A percentile compares a stretch with the other conserved stretches of the same genome.
Evolutionary conservation across 2,797 vertebrate species (phyloP).

Genomic region (Poeciliopsis turneri): DNA sequence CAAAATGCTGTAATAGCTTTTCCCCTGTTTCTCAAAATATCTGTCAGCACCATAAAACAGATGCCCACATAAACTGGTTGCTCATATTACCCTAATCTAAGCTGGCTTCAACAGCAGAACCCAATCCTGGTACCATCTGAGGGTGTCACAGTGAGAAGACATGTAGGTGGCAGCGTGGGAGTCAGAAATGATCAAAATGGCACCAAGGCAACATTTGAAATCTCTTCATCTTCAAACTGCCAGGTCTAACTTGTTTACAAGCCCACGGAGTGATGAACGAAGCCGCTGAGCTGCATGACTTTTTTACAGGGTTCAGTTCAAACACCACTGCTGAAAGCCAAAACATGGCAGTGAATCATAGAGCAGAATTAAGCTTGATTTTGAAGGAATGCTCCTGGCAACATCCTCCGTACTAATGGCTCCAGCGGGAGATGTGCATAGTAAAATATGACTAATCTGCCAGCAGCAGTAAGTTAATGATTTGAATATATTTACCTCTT

Average conservation of each 20-base stretch:
- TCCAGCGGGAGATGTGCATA: constrained; percentile 38
- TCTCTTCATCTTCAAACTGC: constrained; percentile 40
- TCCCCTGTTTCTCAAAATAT: constrained; percentile 17
- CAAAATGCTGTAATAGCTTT: constrained; percentile 9
- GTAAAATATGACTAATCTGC: constrained; percentile 48
- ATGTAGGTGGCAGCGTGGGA: constrained; percentile 32
- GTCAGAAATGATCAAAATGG: constrained; percentile 34
- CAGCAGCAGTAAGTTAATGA: constrained; percentile 42
- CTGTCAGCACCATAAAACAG: background rate
- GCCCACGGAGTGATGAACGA: constrained; percentile 16
- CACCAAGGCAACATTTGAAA: constrained; percentile 37
- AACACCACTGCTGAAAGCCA: constrained; percentile 19
- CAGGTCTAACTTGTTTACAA: constrained; percentile 21
- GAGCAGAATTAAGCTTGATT: constrained; percentile 45
- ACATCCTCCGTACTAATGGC: constrained; percentile 40
- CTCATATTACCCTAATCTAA: constrained; percentile 12
- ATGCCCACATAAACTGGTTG: constrained; percentile 17
- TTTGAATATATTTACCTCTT: constrained; percentile 48
- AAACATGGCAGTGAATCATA: constrained; percentile 22
- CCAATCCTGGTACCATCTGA: constrained; percentile 13
- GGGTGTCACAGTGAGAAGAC: constrained; percentile 10
- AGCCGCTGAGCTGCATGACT: constrained; percentile 7
- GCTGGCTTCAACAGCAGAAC: constrained; percentile 23
- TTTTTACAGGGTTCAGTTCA: constrained; percentile 22
- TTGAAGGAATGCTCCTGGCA: constrained; percentile 34